A percentile compares a stretch with the other conserved stretches of the same genome.
Conservation (phyloP, 2,888 invertebrate genomes). For the Drosophila yooni region DNA sequence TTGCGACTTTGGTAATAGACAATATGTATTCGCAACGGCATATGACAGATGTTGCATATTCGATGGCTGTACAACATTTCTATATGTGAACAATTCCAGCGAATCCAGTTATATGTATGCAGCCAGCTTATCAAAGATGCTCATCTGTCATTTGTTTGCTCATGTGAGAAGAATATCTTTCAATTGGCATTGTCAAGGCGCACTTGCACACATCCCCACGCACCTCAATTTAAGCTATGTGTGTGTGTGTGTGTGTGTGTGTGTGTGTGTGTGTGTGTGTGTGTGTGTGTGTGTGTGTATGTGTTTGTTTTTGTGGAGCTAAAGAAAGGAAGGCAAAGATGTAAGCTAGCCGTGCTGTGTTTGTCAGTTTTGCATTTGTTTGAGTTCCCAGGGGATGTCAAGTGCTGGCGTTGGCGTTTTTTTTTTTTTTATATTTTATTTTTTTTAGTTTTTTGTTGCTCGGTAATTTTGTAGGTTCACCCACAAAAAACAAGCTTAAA, state of each 20-base stretch:
- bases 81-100: conserved; percentile 31
- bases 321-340: conserved; percentile 25
- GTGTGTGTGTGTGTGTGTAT: conserved; percentile 13
- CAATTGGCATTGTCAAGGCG: conserved; percentile 63
- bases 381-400: conserved; percentile 48
- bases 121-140: conserved; percentile 47
- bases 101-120: conserved; percentile 26
- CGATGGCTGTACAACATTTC: conserved; percentile 24
- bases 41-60: conserved; percentile 27
- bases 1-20: conserved; percentile 8
- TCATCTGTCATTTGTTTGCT: conserved; percentile 61
- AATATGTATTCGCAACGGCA: conserved; percentile 13
- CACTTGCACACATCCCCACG: conserved; percentile 13
- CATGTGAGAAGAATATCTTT: conserved; percentile 64
- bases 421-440: conserved; percentile 21
- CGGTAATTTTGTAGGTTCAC: conserved; percentile 75
- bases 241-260: conserved; percentile 8
- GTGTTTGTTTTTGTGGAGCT: not conserved
- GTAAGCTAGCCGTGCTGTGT: conserved; percentile 36
- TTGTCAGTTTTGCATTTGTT: conserved; percentile 48
- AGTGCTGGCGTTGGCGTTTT: conserved; percentile 58
- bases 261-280: conserved; percentile 10
- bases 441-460: conserved; percentile 27
- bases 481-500: conserved; percentile 75
- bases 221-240: conserved; percentile 62